Evolutionary conservation across 2,797 vertebrate species (phyloP), one percentile per base, ranked within the genome.

Genomic region (Rhyacichthys aspro): DNA sequence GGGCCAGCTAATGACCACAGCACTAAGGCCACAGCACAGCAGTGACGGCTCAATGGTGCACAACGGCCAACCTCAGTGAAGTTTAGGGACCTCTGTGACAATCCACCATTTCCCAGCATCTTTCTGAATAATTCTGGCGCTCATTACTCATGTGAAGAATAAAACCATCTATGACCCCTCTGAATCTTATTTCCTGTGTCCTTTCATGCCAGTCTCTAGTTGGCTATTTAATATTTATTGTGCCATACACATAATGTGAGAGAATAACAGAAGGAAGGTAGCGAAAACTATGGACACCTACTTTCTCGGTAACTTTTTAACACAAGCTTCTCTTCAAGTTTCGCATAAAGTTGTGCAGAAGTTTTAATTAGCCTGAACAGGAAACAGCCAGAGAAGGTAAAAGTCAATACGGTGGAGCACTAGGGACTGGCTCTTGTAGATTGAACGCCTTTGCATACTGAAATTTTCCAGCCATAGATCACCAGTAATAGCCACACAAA

Each of bases 381-480:
- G 46, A 75, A 84, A 68, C 39, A 43, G 58, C 44, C 43, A 36
- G 64, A 62, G 56, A 63, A 76, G 68, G 63, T 83, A 71, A 59
- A 70, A 58, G 56, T 81, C 76, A 79, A 69, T 84, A 67, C 34
- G 47, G 46, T 12, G 33, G 43, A 47, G 45, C 58, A 59, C 9
- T 11, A 11, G 56, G 67, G 70, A 80, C 61, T 17, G 6, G 16
- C 37, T 52, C 55, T 69, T 73, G 59, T 66, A 59, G 78, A 82
- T 77, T 76, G 72, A 75, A 79, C 74, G 69, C 66, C 66, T 64
- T 79, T 82, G 76, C 59, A 72, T 74, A 59, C 7, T 8, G 47
- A 69, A 62, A 58, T 52, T 49, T 64, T 50, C 72, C 64, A 66
- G 82, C 79, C 76, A 74, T 82, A 72, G 68, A 74, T 78, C 67